Evolutionary conservation across 2,888 invertebrate genomes (phyloP).

Genomic region (Octodonta nipae): DNA sequence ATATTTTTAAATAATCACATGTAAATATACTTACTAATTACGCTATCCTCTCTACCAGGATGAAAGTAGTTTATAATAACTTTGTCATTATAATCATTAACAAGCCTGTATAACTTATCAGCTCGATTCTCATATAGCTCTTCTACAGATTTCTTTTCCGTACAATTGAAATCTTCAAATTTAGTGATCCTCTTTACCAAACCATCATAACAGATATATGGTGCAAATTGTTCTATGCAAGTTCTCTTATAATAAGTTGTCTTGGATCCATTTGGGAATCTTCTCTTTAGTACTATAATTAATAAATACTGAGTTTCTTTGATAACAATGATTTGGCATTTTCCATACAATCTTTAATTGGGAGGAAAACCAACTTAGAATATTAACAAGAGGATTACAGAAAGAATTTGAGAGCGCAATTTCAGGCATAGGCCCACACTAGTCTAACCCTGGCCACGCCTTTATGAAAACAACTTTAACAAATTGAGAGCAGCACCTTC

Average conservation of each 20-base stretch:
- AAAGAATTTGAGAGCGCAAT: too few relatives aligned
- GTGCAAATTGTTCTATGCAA: slow-evolving; percentile 62
- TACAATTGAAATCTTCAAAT: slow-evolving; percentile 48
- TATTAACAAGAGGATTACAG: too few relatives aligned
- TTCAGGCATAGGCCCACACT: too few relatives aligned
- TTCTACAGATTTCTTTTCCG: slow-evolving; percentile 35
- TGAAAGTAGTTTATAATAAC: slow-evolving; percentile 47
- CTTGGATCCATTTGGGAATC: slow-evolving; percentile 63
- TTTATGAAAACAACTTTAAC: too few relatives aligned
- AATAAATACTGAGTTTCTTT: background rate
- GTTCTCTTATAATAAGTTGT: slow-evolving; percentile 57
- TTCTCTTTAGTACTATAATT: slow-evolving; percentile 30
- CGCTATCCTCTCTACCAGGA: slow-evolving; percentile 54
- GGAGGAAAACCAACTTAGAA: too few relatives aligned
- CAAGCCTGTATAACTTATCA: slow-evolving; percentile 47
- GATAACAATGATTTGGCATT: background rate
- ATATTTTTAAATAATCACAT: too few relatives aligned
- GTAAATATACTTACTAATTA: slow-evolving; percentile 50
- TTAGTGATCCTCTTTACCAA: slow-evolving; percentile 48
- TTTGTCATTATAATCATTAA: slow-evolving; percentile 40
- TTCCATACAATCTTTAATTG: too few relatives aligned
- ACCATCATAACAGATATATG: slow-evolving; percentile 62
- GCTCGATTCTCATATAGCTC: slow-evolving; percentile 51
- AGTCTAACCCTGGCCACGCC: too few relatives aligned
- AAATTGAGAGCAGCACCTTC: too few relatives aligned